Evolutionary conservation across 2,797 vertebrate species (phyloP).

Genomic region (Diplodus puntazzo): DNA sequence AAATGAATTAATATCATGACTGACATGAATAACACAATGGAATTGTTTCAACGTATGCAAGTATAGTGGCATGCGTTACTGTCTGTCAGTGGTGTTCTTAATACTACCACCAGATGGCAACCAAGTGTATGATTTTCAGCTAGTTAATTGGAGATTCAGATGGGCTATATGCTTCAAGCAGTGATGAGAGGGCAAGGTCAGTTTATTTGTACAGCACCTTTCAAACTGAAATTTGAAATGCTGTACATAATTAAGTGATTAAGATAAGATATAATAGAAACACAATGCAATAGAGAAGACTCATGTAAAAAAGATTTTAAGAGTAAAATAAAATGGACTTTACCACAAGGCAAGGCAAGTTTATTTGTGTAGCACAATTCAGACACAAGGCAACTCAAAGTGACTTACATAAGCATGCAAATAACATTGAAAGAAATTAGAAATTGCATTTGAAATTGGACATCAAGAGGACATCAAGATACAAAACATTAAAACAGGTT

Average conservation of each 20-base stretch:
- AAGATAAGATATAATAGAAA: not conserved
- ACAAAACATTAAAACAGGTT: too few species aligned
- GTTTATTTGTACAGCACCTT: not conserved
- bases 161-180: not conserved
- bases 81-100: not conserved
- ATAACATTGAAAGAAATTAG: too few species aligned
- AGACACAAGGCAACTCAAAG: too few species aligned
- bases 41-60: not conserved
- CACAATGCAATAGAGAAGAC: not conserved
- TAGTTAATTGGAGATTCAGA: not conserved
- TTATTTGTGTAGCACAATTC: too few species aligned
- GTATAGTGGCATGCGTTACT: not conserved
- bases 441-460: too few species aligned
- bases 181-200: not conserved
- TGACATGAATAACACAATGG: not conserved
- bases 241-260: not conserved
- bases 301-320: not conserved
- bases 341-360: too few species aligned
- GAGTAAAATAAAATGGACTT: not conserved
- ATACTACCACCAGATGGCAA: constrained; percentile 20
- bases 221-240: not conserved
- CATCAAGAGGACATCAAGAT: too few species aligned
- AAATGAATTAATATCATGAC: not conserved
- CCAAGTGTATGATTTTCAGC: not conserved
- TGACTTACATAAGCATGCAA: too few species aligned